Conservation (phyloP, 2,888 invertebrate genomes). For the Odontocerum albicorne region DNA sequence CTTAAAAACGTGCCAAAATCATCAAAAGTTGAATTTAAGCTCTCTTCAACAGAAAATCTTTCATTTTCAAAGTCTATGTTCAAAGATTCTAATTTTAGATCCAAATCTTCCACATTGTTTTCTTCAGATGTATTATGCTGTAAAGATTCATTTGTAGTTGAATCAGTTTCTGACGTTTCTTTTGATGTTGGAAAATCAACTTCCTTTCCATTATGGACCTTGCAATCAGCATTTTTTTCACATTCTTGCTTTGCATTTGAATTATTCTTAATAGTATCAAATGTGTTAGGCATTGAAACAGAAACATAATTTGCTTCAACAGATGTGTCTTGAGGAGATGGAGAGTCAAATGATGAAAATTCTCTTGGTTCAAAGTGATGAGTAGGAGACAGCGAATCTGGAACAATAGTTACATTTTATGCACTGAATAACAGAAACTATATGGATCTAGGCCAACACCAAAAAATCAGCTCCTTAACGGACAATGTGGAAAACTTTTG, state of each 20-base stretch:
- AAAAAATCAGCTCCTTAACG: no score
- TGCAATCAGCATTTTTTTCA: no score
- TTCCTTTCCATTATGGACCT: no score
- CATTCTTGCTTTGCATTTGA: no score
- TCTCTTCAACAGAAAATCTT: constrained; percentile 37
- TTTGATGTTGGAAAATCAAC: no score
- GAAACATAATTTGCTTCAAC: background rate
- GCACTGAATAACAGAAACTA: background rate
- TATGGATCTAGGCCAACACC: no score
- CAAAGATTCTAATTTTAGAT: constrained; percentile 43
- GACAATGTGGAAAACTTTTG: no score
- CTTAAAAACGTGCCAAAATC: constrained; percentile 30
- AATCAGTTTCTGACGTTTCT: background rate
- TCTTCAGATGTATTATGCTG: constrained; percentile 38
- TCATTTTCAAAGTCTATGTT: constrained; percentile 33
- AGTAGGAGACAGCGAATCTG: constrained; percentile 21
- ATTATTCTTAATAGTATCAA: background rate
- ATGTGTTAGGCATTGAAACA: constrained; percentile 3
- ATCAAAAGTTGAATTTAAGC: constrained; percentile 43
- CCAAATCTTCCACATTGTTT: constrained; percentile 47
- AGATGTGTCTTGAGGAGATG: constrained; percentile 12
- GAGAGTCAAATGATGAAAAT: constrained; percentile 21
- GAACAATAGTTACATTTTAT: constrained; percentile 1
- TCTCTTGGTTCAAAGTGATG: constrained; percentile 21
- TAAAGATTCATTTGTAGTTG: background rate